Evolutionary conservation across 1,140 invertebrate species (phyloP).

Genomic region (Cydia amplana): DNA sequence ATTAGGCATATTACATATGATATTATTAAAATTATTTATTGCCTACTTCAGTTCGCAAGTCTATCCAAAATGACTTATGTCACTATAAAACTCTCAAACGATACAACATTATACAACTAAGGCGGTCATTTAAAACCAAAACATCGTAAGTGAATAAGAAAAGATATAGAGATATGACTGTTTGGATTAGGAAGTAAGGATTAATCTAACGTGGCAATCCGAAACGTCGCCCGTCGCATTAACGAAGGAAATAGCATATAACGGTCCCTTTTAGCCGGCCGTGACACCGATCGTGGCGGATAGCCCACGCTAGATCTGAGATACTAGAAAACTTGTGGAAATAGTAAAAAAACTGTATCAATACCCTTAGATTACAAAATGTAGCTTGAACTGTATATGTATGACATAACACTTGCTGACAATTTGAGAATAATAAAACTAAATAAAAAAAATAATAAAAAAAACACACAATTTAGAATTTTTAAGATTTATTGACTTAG

Average conservation of each 20-base stretch:
- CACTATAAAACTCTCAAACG: not conserved
- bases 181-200: not conserved
- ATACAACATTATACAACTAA: not conserved
- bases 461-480: too few relatives aligned
- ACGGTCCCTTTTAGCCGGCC: constrained; percentile 63
- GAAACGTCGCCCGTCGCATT: constrained; percentile 49
- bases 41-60: not conserved
- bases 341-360: too few relatives aligned
- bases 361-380: too few relatives aligned
- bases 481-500: too few relatives aligned
- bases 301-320: not conserved
- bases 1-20: not conserved
- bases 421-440: too few relatives aligned
- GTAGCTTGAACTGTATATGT: too few relatives aligned
- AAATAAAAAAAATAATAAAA: too few relatives aligned
- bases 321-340: not conserved
- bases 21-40: not conserved
- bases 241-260: constrained; percentile 50
- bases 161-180: not conserved
- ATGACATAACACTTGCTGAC: too few relatives aligned
- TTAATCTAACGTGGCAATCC: constrained; percentile 35
- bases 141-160: not conserved
- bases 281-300: constrained; percentile 56
- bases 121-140: not conserved
- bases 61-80: not conserved